These are phyloP conservation scores for Tupiocoris notatus DNA, from an alignment of 2,888 invertebrate genomes.

Conservation along the genomic window DNA sequence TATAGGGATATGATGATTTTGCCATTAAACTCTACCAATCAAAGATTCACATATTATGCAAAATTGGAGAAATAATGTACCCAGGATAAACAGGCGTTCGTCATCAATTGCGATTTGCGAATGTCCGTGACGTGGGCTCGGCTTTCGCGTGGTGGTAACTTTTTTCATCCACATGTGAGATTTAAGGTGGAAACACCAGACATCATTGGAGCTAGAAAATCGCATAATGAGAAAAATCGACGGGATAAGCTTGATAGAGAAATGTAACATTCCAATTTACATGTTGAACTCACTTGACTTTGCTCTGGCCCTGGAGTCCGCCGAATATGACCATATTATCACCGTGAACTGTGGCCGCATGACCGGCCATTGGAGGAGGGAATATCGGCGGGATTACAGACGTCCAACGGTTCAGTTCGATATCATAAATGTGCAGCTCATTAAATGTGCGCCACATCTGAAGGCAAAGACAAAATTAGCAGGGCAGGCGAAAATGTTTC, in stretches of 20 bases:
- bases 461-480: no score
- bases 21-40: not conserved
- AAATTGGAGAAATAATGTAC: constrained; percentile 50
- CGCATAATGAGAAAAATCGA: not conserved
- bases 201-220: constrained; percentile 67
- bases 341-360: constrained; percentile 82
- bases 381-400: constrained; percentile 61
- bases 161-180: constrained; percentile 76
- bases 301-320: constrained; percentile 58
- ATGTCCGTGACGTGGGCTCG: constrained; percentile 86
- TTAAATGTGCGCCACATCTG: constrained; percentile 80
- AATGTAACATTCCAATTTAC: not conserved
- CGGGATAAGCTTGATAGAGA: not conserved
- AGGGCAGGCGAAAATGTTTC: no score
- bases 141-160: constrained; percentile 66
- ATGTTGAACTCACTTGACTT: constrained; percentile 45
- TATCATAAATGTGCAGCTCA: constrained; percentile 85
- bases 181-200: constrained; percentile 83
- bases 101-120: constrained; percentile 82
- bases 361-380: constrained; percentile 85
- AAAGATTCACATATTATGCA: not conserved
- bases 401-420: constrained; percentile 76
- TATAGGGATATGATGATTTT: not conserved
- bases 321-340: constrained; percentile 83
- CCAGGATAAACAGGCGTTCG: constrained; percentile 74